A percentile compares a stretch with the other conserved stretches of the same genome.
Conservation (phyloP, 1,140 invertebrate species). For the Meloidogyne chitwoodi region DNA sequence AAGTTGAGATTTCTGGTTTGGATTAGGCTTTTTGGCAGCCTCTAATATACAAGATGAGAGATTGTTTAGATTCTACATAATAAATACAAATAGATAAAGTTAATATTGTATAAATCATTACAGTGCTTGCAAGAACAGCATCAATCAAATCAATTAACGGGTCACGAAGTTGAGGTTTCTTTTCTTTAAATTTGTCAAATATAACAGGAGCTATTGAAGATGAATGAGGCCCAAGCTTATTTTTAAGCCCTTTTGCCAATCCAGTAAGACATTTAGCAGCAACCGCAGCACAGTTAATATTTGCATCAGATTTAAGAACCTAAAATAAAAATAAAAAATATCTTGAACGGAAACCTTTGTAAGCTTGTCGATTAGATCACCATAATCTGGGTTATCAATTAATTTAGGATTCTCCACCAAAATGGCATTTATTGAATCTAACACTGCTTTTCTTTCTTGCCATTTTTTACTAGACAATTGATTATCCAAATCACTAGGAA, state of each 20-base stretch:
- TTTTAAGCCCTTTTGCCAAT: conserved; percentile 81
- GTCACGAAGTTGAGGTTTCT: conserved; percentile 75
- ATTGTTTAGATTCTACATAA: conserved; percentile 70
- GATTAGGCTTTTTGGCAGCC: conserved; percentile 66
- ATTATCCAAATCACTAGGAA: conserved; percentile 92
- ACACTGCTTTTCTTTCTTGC: conserved; percentile 85
- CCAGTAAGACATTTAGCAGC: conserved; percentile 79
- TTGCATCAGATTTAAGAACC: conserved; percentile 74
- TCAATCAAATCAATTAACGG: conserved; percentile 74
- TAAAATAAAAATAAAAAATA: conserved; percentile 11
- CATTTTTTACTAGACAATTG: conserved; percentile 90
- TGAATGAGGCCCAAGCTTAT: conserved; percentile 80
- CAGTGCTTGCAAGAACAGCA: conserved; percentile 43
- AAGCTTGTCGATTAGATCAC: conserved; percentile 76
- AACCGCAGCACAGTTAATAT: conserved; percentile 83
- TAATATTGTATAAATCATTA: background rate
- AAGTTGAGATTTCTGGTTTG: conserved; percentile 26
- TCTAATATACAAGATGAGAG: conserved; percentile 79
- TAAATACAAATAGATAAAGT: conserved; percentile 2
- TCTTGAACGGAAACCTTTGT: conserved; percentile 75
- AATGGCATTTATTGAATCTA: conserved; percentile 74
- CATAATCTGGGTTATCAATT: conserved; percentile 65
- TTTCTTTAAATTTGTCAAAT: conserved; percentile 95
- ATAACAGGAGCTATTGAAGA: conserved; percentile 69
- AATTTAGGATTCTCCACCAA: conserved; percentile 70